A percentile compares a stretch with the other conserved stretches of the same genome.
Evolutionary conservation across 2,113 vertebrate genomes (phyloP).

Genomic region (Chaetorhynchus papuensis): DNA sequence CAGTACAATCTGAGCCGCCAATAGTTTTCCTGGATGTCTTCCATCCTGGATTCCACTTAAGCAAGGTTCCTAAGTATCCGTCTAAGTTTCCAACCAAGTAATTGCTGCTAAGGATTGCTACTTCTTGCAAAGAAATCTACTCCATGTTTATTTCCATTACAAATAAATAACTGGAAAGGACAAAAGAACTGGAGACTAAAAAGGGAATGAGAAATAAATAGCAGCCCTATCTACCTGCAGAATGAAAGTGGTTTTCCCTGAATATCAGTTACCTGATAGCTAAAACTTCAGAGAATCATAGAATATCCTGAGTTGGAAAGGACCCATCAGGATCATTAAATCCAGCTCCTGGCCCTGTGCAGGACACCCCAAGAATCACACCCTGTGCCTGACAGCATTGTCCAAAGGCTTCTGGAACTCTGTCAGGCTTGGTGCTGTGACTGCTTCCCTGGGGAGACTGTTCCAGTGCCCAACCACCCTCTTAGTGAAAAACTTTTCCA

Average conservation of each 20-base stretch:
- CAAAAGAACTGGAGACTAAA: background rate
- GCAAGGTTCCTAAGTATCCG: slow-evolving; percentile 49
- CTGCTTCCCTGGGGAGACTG: background rate
- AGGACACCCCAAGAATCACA: background rate
- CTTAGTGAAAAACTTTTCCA: background rate
- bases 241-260: background rate
- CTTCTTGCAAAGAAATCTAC: slow-evolving; percentile 29
- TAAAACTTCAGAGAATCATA: background rate
- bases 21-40: slow-evolving; percentile 66
- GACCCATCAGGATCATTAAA: background rate
- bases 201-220: background rate
- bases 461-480: background rate
- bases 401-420: background rate
- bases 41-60: slow-evolving; percentile 62
- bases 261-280: background rate
- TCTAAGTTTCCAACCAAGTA: slow-evolving; percentile 62
- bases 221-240: background rate
- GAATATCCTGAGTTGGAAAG: background rate
- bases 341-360: background rate
- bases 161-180: slow-evolving; percentile 19
- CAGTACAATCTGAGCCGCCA: slow-evolving; percentile 33
- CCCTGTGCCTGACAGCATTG: background rate
- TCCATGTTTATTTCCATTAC: slow-evolving; percentile 48
- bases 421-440: background rate
- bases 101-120: slow-evolving; percentile 36